These are phyloP conservation scores for Ambastaia sidthimunki DNA, from an alignment of 2,797 vertebrate genomes.

Conservation along the genomic window DNA sequence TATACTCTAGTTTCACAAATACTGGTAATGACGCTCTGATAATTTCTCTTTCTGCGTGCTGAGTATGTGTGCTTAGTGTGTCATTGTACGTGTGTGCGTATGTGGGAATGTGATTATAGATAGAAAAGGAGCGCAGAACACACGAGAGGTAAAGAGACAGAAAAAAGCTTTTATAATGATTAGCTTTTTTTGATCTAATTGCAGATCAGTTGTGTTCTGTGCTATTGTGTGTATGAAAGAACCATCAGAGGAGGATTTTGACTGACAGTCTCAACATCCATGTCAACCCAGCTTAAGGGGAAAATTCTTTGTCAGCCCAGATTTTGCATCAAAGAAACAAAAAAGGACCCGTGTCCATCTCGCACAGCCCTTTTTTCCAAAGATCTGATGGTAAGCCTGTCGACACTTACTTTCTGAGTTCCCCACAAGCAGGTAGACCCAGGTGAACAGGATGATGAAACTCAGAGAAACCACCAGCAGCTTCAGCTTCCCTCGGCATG, in stretches of 20 bases:
- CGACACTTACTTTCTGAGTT: conserved; percentile 81
- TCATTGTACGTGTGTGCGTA: not conserved
- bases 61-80: not conserved
- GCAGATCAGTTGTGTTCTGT: conserved; percentile 24
- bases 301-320: conserved; percentile 23
- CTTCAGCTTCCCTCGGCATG: conserved; percentile 86
- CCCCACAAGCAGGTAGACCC: conserved; percentile 82
- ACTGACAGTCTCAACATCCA: conserved; percentile 33
- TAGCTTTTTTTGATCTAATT: conserved; percentile 27
- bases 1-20: not conserved
- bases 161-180: conserved; percentile 2
- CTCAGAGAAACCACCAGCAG: conserved; percentile 79
- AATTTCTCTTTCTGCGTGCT: not conserved
- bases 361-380: not conserved
- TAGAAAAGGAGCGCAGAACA: not conserved
- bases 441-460: conserved; percentile 79
- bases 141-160: not conserved
- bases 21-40: not conserved
- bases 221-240: conserved; percentile 29
- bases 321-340: conserved; percentile 23
- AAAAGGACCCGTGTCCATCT: not conserved
- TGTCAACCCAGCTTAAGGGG: conserved; percentile 16
- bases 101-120: not conserved
- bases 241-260: conserved; percentile 27
- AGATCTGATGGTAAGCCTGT: not conserved